Evolutionary conservation across 2,888 invertebrate species (phyloP), one percentile per base, ranked within the genome.

Genomic region (Gryllus longicercus): DNA sequence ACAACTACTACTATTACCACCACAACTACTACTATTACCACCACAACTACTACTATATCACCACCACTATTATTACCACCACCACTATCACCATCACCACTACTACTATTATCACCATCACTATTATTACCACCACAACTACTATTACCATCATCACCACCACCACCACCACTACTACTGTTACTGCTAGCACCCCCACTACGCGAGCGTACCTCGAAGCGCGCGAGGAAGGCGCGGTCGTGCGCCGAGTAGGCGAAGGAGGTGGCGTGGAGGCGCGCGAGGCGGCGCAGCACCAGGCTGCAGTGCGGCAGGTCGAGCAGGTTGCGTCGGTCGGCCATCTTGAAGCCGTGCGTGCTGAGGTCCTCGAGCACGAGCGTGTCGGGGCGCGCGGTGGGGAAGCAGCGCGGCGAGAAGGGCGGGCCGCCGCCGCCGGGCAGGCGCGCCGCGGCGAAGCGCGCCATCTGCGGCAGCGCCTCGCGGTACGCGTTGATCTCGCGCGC

Each of bases 291-390:
- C 25, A 78, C 82, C 14, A 82, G 50, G 75, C 21, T 49, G 50
- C 79, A 78, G 74, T 82, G 80, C 16, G 74, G 76, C 25, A 79
- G 25, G 74, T 82, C 79, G 11, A 82, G 78, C 51, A 78, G 79
- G 12, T 21, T n/a, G 4, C 75, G 79, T 4, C 79, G 80, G 11
- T 23, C 38, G 16, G 50, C 76, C 80, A 80, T 80, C 51, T 51
- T 75, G 78, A 75, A 80, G 50, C 78, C 78, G 12, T 75, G 50
- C 18, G 49, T 11, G 14, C 21, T 16, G 38, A 82, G 80, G 78
- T 82, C 81, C 21, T 81, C 80, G 23, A 82, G 14, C 18, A 82
- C 77, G 21, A 81, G 38, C 23, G 81, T 80, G 76, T 78, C 12
- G 12, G 78, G 78, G 23, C 78, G 78, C n/a, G 78, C 14, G 5